Base-by-base conservation (phyloP, 2,113 vertebrate genomes). In the Deroptyus accipitrinus region DNA sequence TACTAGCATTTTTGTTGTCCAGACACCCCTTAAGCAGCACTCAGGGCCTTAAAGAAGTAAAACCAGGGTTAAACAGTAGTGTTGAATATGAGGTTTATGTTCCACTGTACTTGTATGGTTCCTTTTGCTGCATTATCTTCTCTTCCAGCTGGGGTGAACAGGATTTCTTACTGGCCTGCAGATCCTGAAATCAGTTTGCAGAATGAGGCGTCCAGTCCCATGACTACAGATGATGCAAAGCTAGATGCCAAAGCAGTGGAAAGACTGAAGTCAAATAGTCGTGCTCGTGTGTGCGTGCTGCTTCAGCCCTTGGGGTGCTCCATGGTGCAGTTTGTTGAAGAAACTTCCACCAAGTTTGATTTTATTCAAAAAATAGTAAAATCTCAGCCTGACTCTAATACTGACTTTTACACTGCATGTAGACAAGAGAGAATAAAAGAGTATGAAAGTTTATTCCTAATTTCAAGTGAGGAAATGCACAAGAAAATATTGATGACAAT, bases 81-180 rank as follows among this genome's bases (percentile, higher is more conserved):
- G 5, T 57, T 86, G 19, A 55, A 68, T 20, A 25, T 49, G 17
- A 90, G 23, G 39, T 49, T 83, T 61, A 31, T 57, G 35, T 84
- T 83, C 37, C 52, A 42, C 49, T 75, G 27, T 46, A 31, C 39
- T 69, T 72, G 17, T 27, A 28, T 49, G 25, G 52, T 76, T 97
- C 69, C 42, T 80, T 92, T 92, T 95, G 30, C 35, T 88, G 41
- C 62, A 46, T 66, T 93, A 24, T 95, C 90, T 97, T 96, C 19
- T 94, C 94, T 96, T 98, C 85, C 97, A 99, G 99, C 98, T 54
- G 99, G 99, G 44, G 99, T 99, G 95, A 99, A 98, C 97, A 98
- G 98, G 97, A 99, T 99, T 97, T 99, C 98, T 44, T 99, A 99
- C 79, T 99, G 99, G 99, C 99, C 99, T 13, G 98, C 98, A 64